Evolutionary conservation across 2,888 invertebrate genomes (phyloP), one percentile per base, ranked within the genome.

Genomic region (Podotricha telesiphe): DNA sequence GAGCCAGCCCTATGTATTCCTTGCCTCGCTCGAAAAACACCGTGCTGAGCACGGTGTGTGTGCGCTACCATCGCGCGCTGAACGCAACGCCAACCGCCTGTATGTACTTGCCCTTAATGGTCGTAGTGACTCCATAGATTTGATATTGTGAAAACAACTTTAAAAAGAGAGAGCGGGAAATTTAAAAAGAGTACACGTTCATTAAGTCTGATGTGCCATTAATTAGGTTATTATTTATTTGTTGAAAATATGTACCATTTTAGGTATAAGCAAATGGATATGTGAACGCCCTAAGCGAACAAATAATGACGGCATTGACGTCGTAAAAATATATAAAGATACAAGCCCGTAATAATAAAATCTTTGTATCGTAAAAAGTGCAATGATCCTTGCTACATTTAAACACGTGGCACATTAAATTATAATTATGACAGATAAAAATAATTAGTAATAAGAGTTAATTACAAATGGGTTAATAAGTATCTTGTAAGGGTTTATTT

Each of bases 301-400:
- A 19, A 45, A 53, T 40, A 15, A 28, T 17, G 37, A 42, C 42
- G 51, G 37, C 67, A 53, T 61, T 56, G 59, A 65, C 51, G 58
- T 64, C 56, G 19, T 59, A 45, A 69, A 59, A 51, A 51, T 48
- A 56, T 45, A 34, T 45, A 34, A 55, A 34, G 34, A 55, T 42
- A 17, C 42, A 53, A 59, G 64, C 65, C 56, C 65, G 47, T 63
- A 64, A 68, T 69, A 61, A 70, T 73, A 73, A 70, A 72, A 71
- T 66, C 45, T 63, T 53, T 65, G 53, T 62, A 65, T 69, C 59
- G 69, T 74, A 68, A 74, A 73, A 68, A 74, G 73, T 73, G 74
- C 75, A 76, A 73, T 69, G 75, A 72, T 70, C 69, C 63, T 55
- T 56, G 67, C 72, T 74, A 64, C 73, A 68, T 69, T 74, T 66